These are phyloP conservation scores for Zaprionus ghesquierei DNA, from an alignment of 1,140 invertebrate species.

Conservation along the genomic window DNA sequence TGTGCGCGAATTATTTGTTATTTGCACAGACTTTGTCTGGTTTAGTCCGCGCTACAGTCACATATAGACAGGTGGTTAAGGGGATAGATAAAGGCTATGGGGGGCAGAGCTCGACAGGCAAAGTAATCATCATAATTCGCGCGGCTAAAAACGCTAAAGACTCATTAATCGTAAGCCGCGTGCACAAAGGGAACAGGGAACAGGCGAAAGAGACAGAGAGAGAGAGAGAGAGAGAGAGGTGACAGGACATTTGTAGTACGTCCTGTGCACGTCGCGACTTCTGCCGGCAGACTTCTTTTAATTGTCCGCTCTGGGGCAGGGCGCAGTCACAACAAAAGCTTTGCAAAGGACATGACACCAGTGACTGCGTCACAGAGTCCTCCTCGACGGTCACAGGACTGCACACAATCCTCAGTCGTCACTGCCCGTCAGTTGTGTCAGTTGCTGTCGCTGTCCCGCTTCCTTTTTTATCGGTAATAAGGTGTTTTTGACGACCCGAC, in stretches of 20 bases:
- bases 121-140: constrained; percentile 66
- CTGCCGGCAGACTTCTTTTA: constrained; percentile 66
- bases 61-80: constrained; percentile 43
- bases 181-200: constrained; percentile 15
- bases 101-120: not conserved
- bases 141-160: constrained; percentile 65
- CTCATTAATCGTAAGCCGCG: constrained; percentile 66
- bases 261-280: constrained; percentile 54
- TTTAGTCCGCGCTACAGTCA: not conserved
- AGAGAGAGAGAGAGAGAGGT: not conserved
- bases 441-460: not conserved
- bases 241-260: constrained; percentile 53
- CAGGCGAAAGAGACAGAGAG: not conserved
- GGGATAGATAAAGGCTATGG: not conserved
- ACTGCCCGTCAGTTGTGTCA: constrained; percentile 17
- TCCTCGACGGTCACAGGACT: not conserved
- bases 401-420: constrained; percentile 21
- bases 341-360: constrained; percentile 51
- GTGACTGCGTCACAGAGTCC: constrained; percentile 45
- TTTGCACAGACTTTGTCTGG: constrained; percentile 36
- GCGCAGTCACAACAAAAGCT: constrained; percentile 30
- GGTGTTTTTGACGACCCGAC: constrained; percentile 51
- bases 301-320: constrained; percentile 52
- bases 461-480: constrained; percentile 40
- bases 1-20: constrained; percentile 44